Evolutionary conservation across 2,797 vertebrate genomes (phyloP), one percentile per base, ranked within the genome.

Genomic region (Natrix natrix): DNA sequence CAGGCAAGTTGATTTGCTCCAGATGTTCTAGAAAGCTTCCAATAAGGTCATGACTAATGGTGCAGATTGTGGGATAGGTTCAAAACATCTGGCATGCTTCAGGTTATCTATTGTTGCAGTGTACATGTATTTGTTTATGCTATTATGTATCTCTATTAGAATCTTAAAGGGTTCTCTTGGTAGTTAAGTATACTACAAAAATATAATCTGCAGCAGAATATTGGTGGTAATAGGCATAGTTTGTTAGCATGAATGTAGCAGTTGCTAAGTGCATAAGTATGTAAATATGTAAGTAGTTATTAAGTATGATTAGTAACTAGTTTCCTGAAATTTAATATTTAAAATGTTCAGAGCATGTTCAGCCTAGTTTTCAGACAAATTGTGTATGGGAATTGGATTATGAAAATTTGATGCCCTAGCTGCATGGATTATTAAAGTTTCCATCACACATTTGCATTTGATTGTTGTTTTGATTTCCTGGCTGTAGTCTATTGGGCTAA

Each of bases 401-500:
- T 48, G 63, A 56, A 93, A 88, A 61, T 48, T 12, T 89, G 74
- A 69, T 59, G 74, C 32, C 86, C 54, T 28, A 57, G 26, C n/a
- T 48, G 11, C 59, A 86, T 66, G 60, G 26, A 86, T 91, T 37
- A 91, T 93, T 93, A 91, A 89, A 86, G 17, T 89, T 93, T 93
- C 93, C 93, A 91, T 91, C 56, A 91, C 93, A 91, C 57, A 89
- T 86, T 88, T 91, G 66, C 22, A 89, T 91, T 43, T 54, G 86
- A 88, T 88, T 83, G 66, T 78, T 93, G 24, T 54, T 83, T 52
- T 61, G 87, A 86, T 91, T 91, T 89, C 87, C 59, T 89, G 90
- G 52, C 63, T 55, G 6, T 63, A 48, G 43, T 91, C 87, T 37
- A 91, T n/a, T 93, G 52, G 26, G 57, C 24, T 88, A 93, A 91